Evolutionary conservation across 2,113 vertebrate species (phyloP).

Genomic region (human): DNA sequence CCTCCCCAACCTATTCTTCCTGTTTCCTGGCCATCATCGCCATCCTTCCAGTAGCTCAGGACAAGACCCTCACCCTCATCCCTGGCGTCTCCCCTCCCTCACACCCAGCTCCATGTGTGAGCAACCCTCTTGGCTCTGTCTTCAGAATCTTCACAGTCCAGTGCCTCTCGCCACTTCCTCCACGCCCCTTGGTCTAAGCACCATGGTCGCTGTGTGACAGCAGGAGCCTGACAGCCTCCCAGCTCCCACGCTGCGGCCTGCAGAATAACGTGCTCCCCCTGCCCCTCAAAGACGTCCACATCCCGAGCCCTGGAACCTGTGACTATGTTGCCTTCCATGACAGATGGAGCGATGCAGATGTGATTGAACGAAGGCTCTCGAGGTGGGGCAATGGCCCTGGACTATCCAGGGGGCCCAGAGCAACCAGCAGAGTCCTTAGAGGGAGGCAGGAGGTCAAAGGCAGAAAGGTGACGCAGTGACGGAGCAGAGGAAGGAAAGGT

Average conservation of each 20-base stretch:
- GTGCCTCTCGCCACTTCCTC: not conserved
- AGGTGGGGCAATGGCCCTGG: no score
- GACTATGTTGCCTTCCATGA: fast-evolving
- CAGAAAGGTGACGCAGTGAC: not conserved
- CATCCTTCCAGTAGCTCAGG: not conserved
- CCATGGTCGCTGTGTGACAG: not conserved
- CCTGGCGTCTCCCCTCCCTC: not conserved
- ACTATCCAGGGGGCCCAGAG: not conserved
- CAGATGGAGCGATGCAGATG: not conserved
- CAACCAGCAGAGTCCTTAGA: not conserved
- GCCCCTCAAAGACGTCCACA: fast-evolving
- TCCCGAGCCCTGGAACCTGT: not conserved
- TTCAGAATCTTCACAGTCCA: no score
- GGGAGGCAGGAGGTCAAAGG: not conserved
- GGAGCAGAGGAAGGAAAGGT: not conserved
- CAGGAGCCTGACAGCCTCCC: not conserved
- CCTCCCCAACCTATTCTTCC: no score
- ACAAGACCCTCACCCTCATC: not conserved
- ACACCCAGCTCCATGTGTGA: fast-evolving
- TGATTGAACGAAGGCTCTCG: not conserved
- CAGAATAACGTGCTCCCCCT: not conserved
- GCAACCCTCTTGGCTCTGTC: not conserved
- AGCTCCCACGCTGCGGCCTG: not conserved
- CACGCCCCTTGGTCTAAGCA: fast-evolving
- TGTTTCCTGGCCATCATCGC: no score